Conservation (phyloP, 2,888 invertebrate genomes). For the Bembecia ichneumoniformis region DNA sequence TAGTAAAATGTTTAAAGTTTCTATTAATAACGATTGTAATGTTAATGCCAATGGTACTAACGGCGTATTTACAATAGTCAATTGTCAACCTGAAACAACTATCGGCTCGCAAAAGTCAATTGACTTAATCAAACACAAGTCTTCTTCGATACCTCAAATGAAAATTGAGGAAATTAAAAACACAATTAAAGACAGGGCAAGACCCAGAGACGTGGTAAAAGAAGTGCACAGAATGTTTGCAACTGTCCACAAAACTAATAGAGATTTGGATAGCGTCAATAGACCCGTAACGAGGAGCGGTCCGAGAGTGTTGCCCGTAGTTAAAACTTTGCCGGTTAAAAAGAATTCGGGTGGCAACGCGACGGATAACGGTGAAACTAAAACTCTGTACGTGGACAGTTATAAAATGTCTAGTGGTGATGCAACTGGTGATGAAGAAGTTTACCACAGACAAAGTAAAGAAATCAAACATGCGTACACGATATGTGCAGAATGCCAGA, state of each 20-base stretch:
- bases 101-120: constrained; percentile 21
- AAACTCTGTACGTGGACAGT: not conserved
- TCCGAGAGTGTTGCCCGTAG: constrained; percentile 53
- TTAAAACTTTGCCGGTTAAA: constrained; percentile 22
- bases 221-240: constrained; percentile 63
- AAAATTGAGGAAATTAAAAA: constrained; percentile 54
- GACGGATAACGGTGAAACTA: constrained; percentile 7
- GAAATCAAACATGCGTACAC: no score
- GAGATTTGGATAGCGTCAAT: constrained; percentile 26
- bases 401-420: not conserved
- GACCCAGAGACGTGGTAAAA: constrained; percentile 49
- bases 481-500: no score
- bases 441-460: not conserved
- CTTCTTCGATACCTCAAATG: constrained; percentile 60
- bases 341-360: not conserved
- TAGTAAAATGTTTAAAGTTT: constrained; percentile 36
- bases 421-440: not conserved
- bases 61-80: constrained; percentile 33
- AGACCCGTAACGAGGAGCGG: constrained; percentile 44
- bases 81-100: constrained; percentile 27
- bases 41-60: constrained; percentile 12
- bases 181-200: constrained; percentile 39
- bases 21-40: constrained; percentile 25
- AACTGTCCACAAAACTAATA: constrained; percentile 24
- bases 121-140: constrained; percentile 43